These are phyloP conservation scores for Meganola albula DNA, from an alignment of 2,888 invertebrate species.

Conservation along the genomic window DNA sequence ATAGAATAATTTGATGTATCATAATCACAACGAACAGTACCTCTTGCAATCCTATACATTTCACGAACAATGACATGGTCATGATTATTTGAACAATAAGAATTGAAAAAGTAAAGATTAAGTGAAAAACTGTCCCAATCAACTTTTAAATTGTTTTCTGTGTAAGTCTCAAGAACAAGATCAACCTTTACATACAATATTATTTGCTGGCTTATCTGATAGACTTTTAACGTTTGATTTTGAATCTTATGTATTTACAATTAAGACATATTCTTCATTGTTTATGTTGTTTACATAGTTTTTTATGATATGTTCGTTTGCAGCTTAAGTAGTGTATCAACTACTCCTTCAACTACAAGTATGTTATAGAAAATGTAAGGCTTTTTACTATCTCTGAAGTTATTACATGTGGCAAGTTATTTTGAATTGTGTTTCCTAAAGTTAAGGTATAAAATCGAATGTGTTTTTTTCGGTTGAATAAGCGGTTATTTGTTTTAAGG, in stretches of 20 bases:
- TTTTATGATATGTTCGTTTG: constrained; percentile 41
- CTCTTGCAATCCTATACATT: constrained; percentile 35
- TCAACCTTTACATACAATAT: constrained; percentile 46
- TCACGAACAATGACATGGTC: constrained; percentile 27
- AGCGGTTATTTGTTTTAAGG: constrained; percentile 71
- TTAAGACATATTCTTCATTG: constrained; percentile 46
- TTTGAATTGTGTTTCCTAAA: constrained; percentile 36
- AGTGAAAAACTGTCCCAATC: constrained; percentile 56
- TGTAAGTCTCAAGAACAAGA: constrained; percentile 47
- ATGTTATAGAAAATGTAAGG: constrained; percentile 60
- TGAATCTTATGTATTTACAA: constrained; percentile 40
- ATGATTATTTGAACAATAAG: constrained; percentile 33
- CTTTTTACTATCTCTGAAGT: constrained; percentile 54
- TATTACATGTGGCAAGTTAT: constrained; percentile 19
- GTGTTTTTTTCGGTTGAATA: constrained; percentile 38
- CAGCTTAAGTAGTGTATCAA: constrained; percentile 47
- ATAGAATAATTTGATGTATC: constrained; percentile 39
- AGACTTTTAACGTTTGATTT: constrained; percentile 33
- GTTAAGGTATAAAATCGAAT: constrained; percentile 42
- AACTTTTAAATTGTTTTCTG: constrained; percentile 54
- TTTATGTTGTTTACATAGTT: constrained; percentile 37
- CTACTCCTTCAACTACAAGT: constrained; percentile 58
- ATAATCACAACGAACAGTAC: constrained; percentile 35
- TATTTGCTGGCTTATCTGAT: constrained; percentile 45
- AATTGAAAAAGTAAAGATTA: constrained; percentile 52